These are phyloP conservation scores for Drosophila aldrichi DNA, from an alignment of 2,888 invertebrate species.

Conservation along the genomic window DNA sequence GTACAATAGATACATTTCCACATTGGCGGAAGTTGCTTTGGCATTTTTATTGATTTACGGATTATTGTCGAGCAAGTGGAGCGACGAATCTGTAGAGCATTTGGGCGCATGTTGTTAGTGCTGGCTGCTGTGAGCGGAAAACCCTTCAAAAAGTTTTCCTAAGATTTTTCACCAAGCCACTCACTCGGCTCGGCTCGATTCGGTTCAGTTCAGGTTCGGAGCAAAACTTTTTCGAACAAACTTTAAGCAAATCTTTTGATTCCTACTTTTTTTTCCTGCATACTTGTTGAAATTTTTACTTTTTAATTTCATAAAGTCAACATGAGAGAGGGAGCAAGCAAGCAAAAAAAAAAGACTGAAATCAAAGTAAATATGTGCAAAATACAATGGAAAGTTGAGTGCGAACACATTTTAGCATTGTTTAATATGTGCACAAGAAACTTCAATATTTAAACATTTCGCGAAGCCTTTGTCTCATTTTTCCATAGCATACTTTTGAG, in stretches of 20 bases:
- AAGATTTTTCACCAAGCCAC: slow-evolving; percentile 34
- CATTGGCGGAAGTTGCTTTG: slow-evolving; percentile 55
- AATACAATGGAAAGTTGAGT: slow-evolving; percentile 32
- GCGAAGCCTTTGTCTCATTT: slow-evolving; percentile 7
- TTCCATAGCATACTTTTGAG: background rate
- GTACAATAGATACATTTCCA: slow-evolving; percentile 54
- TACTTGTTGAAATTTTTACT: slow-evolving; percentile 48
- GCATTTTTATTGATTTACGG: slow-evolving; percentile 74
- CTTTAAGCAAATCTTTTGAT: slow-evolving; percentile 68
- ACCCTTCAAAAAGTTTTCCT: slow-evolving; percentile 35
- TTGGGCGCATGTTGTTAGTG: slow-evolving; percentile 6
- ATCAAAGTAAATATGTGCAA: slow-evolving; percentile 33
- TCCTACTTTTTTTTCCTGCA: slow-evolving; percentile 10
- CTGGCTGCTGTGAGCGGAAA: background rate
- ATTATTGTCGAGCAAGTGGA: slow-evolving; percentile 56
- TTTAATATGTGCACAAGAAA: slow-evolving; percentile 31
- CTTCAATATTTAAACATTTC: slow-evolving; percentile 17
- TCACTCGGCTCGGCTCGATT: slow-evolving; percentile 16
- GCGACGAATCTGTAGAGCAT: slow-evolving; percentile 19
- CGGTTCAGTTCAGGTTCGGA: slow-evolving; percentile 49
- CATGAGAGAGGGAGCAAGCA: slow-evolving; percentile 24
- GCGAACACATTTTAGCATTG: slow-evolving; percentile 25
- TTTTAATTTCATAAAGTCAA: slow-evolving; percentile 72
- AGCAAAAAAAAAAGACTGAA: background rate
- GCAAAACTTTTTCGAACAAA: slow-evolving; percentile 53